These are phyloP conservation scores for Leptothorax acervorum DNA, from an alignment of 2,888 invertebrate species.

Conservation along the genomic window DNA sequence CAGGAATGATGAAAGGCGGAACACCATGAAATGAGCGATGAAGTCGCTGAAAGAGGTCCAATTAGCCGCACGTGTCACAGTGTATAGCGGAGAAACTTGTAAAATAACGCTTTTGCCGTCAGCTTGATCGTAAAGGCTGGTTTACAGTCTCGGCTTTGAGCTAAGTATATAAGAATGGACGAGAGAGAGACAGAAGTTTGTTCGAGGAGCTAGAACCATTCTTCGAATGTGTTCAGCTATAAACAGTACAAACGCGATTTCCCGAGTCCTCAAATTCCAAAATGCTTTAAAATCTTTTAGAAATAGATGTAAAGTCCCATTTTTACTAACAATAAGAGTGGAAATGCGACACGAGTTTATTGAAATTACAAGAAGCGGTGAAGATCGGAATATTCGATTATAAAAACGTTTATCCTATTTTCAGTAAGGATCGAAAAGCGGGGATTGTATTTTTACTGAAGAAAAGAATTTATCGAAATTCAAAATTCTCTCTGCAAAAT, in stretches of 20 bases:
- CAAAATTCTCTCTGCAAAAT: not conserved
- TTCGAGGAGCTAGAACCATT: not conserved
- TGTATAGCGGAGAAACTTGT: constrained; percentile 57
- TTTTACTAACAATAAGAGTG: not conserved
- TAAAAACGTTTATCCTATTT: not conserved
- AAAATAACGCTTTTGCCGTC: constrained; percentile 67
- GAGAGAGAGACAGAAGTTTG: constrained; percentile 20
- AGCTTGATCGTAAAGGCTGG: constrained; percentile 58
- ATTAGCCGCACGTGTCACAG: constrained; percentile 55
- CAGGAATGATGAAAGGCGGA: constrained; percentile 32
- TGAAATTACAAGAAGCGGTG: not conserved
- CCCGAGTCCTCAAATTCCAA: constrained; percentile 3
- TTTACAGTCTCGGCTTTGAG: constrained; percentile 53
- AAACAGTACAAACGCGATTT: not conserved
- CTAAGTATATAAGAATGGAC: constrained; percentile 7
- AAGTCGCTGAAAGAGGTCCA: constrained; percentile 55
- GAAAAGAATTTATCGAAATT: not conserved
- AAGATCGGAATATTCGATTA: constrained; percentile 13
- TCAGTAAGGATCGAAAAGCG: not conserved
- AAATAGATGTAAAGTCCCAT: not conserved
- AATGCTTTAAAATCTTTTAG: not conserved
- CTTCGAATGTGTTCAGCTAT: constrained; percentile 15
- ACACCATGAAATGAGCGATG: constrained; percentile 54
- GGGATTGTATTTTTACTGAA: not conserved
- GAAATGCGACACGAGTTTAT: not conserved